Conservation (phyloP, 2,113 vertebrate species). For the Colaptes auratus region DNA sequence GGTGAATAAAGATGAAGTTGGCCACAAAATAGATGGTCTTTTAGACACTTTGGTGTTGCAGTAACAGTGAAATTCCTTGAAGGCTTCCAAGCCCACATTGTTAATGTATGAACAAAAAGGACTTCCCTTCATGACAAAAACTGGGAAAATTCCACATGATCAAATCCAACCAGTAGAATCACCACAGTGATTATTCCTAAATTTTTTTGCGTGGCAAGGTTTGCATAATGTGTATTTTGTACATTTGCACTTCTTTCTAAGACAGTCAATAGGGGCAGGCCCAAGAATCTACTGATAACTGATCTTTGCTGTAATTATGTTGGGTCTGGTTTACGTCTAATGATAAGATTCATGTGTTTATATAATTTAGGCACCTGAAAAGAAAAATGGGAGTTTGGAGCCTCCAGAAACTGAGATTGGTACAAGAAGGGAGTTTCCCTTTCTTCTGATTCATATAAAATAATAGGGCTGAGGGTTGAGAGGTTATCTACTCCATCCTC, state of each 20-base stretch:
- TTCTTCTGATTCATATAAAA: constrained; percentile 48
- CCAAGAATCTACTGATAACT: constrained; percentile 28
- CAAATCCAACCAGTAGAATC: neutral
- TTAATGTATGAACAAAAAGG: neutral
- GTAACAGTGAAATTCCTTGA: neutral
- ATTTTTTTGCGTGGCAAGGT: neutral
- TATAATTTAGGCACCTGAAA: constrained; percentile 34
- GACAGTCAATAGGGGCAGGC: neutral
- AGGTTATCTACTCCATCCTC: constrained; percentile 53
- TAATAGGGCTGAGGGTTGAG: constrained; percentile 25
- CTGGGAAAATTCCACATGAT: neutral
- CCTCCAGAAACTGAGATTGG: constrained; percentile 21
- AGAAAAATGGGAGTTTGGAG: constrained; percentile 35
- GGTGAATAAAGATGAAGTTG: neutral
- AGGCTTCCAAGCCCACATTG: neutral
- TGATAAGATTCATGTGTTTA: constrained; percentile 55
- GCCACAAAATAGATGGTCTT: neutral
- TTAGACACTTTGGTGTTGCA: neutral
- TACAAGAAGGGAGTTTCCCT: constrained; percentile 41
- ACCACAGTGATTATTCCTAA: neutral
- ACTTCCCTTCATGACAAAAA: neutral
- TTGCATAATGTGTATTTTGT: neutral
- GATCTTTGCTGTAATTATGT: constrained; percentile 5
- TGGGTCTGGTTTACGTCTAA: constrained; percentile 37
- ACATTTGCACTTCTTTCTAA: neutral